phyloP scores from a whole-genome alignment of 2,888 invertebrate species.

The Zhengitettix transpicula region DNA sequence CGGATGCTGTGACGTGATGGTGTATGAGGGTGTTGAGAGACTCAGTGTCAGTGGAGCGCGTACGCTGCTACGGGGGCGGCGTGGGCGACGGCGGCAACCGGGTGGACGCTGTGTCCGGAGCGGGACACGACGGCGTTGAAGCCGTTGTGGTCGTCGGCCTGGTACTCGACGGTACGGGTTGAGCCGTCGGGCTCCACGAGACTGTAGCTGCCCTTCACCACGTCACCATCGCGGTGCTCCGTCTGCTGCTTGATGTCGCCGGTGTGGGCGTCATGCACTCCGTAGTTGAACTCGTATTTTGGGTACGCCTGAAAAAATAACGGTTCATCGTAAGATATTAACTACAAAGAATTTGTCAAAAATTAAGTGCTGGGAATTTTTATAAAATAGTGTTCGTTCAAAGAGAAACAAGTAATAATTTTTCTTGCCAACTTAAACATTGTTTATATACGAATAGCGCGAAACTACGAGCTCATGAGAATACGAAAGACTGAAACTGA shows the following conservation, averaged over 20 bases:
- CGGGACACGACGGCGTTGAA: background rate
- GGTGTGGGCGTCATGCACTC: conserved; percentile 1
- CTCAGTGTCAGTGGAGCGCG: background rate
- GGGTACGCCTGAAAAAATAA: conserved; percentile 3
- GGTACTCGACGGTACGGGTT: background rate
- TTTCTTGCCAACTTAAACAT: no score
- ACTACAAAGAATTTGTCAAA: no score
- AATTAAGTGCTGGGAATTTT: no score
- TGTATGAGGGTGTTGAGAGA: background rate
- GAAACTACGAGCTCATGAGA: no score
- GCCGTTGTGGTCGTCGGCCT: background rate
- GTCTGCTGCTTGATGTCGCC: conserved; percentile 1
- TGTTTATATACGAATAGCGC: no score
- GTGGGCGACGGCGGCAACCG: background rate
- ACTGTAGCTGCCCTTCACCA: background rate
- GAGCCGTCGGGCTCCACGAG: background rate
- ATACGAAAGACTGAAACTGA: no score
- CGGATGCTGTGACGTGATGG: background rate
- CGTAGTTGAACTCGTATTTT: conserved; percentile 3
- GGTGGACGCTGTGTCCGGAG: background rate
- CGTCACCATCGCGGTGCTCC: background rate
- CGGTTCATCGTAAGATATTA: no score
- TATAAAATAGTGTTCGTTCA: no score
- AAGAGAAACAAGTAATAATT: no score
- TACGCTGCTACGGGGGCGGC: background rate